Base-by-base conservation (phyloP, 2,888 invertebrate species). In the Aphrophora alni region DNA sequence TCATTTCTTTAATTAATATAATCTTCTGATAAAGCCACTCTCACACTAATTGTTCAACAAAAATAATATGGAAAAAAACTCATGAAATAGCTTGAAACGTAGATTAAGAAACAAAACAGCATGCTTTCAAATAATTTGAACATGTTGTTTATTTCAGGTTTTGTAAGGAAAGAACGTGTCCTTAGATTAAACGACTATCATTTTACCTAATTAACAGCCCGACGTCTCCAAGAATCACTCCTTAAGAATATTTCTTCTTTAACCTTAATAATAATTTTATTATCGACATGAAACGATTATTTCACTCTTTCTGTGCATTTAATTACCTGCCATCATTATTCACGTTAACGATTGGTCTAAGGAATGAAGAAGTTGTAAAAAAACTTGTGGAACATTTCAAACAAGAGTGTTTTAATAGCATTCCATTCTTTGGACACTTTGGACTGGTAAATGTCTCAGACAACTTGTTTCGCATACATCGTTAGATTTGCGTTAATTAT, bases 331-430 rank as follows among this genome's bases (percentile, higher is more conserved):
- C 44, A 12, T 44, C 44, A 17, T 44, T 44, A 44, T 44, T 44
- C 44, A 44, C 44, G 14, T 44, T 44, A 14, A 44, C 44, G 44
- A 44, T 44, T 44, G 2, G 2, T 14, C 5, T 59, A 4, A 5
- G 59, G 59, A 59, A 59, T 59, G 59, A 59, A 59, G 59, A 21
- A n/a, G 59, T 21, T 59, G 59, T 59, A 59, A 59, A 59, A 59
- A 59, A 59, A 1, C 59, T 21, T 21, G 21, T 21, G 21, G 21
- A 21, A 59, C 59, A 59, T 59, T 59, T 59, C 21, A n/a, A 7
- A 21, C 59, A 59, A 2, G 0, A 21, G 21, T 21, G 59, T 21
- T 59, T 59, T 59, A 59, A 59, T 59, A 14, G 59, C 59, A 21
- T 59, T n/a, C 59, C 59, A 59, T 59, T 59, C 59, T 59, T 59